Conservation (phyloP, 2,113 vertebrate genomes). For the Dicrurus megarhynchus region DNA sequence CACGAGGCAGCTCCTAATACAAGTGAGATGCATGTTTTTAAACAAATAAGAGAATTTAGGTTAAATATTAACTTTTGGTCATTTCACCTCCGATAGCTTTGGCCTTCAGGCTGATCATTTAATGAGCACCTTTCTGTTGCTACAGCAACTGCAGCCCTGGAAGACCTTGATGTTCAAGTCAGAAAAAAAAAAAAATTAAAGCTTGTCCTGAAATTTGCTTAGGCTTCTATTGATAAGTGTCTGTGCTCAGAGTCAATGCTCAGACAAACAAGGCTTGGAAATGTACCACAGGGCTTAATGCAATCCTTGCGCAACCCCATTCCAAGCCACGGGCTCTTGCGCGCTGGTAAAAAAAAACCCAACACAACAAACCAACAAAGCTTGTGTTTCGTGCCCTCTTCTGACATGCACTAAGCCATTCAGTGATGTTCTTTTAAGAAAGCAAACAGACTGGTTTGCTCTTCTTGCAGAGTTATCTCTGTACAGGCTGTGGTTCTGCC, state of each 20-base stretch:
- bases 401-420: background rate
- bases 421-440: background rate
- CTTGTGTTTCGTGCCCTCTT: background rate
- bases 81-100: constrained; percentile 62
- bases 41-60: constrained; percentile 51
- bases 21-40: constrained; percentile 33
- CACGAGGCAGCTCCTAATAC: background rate
- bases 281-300: constrained; percentile 8
- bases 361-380: background rate
- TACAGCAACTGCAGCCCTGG: constrained; percentile 53
- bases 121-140: constrained; percentile 64
- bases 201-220: constrained; percentile 60
- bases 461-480: background rate
- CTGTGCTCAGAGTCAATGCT: constrained; percentile 59
- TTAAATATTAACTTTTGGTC: constrained; percentile 74
- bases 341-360: background rate
- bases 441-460: background rate
- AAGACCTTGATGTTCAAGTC: constrained; percentile 69
- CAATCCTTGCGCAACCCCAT: constrained; percentile 40
- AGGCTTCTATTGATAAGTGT: constrained; percentile 53
- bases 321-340: background rate
- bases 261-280: constrained; percentile 61
- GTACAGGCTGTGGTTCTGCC: background rate
- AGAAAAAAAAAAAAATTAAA: background rate
- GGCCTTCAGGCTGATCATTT: constrained; percentile 72